A percentile compares a stretch with the other conserved stretches of the same genome.
Conservation (phyloP, 64 coral and sea anemone genomes). For the Montipora foliosa region DNA sequence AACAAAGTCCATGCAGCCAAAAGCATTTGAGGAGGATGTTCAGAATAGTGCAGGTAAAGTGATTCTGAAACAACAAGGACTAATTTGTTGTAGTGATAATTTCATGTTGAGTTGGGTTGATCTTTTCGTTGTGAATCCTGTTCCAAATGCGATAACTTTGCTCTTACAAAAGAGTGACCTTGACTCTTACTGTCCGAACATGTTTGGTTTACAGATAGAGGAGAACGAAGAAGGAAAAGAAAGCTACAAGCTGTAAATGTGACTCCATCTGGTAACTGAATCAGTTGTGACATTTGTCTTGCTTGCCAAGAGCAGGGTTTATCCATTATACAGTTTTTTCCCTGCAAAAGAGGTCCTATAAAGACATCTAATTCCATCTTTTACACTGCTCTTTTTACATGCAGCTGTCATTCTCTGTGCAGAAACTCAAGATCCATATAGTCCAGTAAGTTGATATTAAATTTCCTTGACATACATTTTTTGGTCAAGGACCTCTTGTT, state of each 20-base stretch:
- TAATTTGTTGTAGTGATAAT: too few species aligned
- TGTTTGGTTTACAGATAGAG: constrained; percentile 49
- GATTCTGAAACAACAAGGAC: not conserved
- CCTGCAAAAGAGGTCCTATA: too few species aligned
- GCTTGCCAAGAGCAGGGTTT: too few species aligned
- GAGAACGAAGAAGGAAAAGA: constrained; percentile 65
- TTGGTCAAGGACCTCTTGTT: not conserved
- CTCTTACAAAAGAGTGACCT: too few species aligned
- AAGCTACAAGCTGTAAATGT: constrained; percentile 44
- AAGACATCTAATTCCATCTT: not conserved
- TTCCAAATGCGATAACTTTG: too few species aligned
- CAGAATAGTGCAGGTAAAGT: constrained; percentile 84
- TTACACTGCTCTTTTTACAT: not conserved
- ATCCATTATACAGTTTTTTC: too few species aligned
- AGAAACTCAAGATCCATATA: constrained; percentile 48
- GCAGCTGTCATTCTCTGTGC: constrained; percentile 20
- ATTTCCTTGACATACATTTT: not conserved
- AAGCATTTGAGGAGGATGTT: constrained; percentile 91
- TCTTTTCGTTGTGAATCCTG: too few species aligned
- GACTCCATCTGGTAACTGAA: constrained; percentile 31
- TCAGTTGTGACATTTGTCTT: not conserved
- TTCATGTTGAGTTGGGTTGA: too few species aligned
- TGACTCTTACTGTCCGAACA: not conserved
- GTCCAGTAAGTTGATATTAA: constrained; percentile 53
- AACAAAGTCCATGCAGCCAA: constrained; percentile 96